These are phyloP conservation scores for Hyles vespertilio DNA, from an alignment of 1,140 invertebrate genomes.

Conservation along the genomic window DNA sequence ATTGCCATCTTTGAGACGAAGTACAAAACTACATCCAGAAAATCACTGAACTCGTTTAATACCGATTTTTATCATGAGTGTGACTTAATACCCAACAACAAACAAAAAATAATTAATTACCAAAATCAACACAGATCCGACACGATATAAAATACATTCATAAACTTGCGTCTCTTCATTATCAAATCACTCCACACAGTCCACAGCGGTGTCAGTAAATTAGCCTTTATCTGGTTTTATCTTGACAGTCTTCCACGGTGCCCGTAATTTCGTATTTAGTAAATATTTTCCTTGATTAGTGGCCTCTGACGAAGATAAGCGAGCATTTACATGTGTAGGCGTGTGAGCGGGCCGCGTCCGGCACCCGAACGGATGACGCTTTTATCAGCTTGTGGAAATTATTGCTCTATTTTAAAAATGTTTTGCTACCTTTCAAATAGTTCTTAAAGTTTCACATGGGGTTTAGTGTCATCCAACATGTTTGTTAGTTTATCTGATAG, in stretches of 20 bases:
- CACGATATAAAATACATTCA: neutral
- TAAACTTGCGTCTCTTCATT: conserved; percentile 3
- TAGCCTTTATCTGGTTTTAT: conserved; percentile 59
- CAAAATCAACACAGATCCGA: too few species aligned
- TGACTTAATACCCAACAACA: too few species aligned
- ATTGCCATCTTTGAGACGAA: too few species aligned
- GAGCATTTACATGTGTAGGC: conserved; percentile 30
- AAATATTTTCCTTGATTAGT: conserved; percentile 63
- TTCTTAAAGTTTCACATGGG: too few species aligned
- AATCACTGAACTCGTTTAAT: too few species aligned
- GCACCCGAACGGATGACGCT: neutral
- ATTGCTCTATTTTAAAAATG: too few species aligned
- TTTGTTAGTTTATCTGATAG: too few species aligned
- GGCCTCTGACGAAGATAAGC: conserved; percentile 37
- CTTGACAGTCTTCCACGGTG: conserved; percentile 38
- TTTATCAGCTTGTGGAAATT: conserved; percentile 4
- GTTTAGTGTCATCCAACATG: too few species aligned
- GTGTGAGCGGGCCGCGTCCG: conserved; percentile 15
- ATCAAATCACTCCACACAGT: conserved; percentile 22
- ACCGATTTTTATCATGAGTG: too few species aligned
- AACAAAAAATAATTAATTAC: too few species aligned
- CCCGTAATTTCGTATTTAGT: conserved; percentile 52
- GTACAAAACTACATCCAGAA: too few species aligned
- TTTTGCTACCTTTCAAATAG: too few species aligned
- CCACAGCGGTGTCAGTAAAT: conserved; percentile 44